Evolutionary conservation across 2,113 vertebrate species (phyloP).

Genomic region (Hyperopisus bebe): DNA sequence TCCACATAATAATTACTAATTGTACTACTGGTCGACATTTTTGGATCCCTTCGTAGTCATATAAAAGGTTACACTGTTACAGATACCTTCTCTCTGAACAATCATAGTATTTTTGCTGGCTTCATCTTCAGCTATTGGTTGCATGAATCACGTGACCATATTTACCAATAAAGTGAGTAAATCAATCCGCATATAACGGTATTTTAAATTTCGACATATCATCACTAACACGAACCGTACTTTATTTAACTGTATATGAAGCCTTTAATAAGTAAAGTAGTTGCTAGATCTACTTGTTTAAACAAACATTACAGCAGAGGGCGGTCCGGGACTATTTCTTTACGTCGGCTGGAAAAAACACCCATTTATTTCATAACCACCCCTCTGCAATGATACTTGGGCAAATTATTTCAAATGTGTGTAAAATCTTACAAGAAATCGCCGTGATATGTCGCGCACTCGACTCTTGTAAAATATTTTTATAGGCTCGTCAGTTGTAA

Average conservation of each 20-base stretch:
- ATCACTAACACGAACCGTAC: constrained; percentile 43
- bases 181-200: constrained; percentile 82
- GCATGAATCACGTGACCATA: constrained; percentile 98
- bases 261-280: constrained; percentile 9
- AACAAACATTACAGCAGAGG: constrained; percentile 20
- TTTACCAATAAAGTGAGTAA: constrained; percentile 99
- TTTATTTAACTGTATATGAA: constrained; percentile 23
- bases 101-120: constrained; percentile 96
- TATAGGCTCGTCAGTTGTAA: constrained; percentile 59
- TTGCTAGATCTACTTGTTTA: background rate
- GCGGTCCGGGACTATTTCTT: constrained; percentile 70
- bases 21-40: constrained; percentile 94
- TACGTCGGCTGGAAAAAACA: constrained; percentile 37
- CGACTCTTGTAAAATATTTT: constrained; percentile 62
- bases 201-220: constrained; percentile 53
- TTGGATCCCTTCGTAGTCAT: constrained; percentile 82
- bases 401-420: constrained; percentile 43
- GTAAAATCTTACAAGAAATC: constrained; percentile 54
- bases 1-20: constrained; percentile 97
- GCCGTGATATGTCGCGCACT: constrained; percentile 48
- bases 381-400: constrained; percentile 33
- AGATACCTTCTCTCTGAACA: constrained; percentile 89
- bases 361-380: constrained; percentile 53
- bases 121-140: constrained; percentile 95
- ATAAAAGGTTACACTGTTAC: constrained; percentile 88